Base-by-base conservation (phyloP, 2,888 invertebrate species). In the Parnassius orleans region DNA sequence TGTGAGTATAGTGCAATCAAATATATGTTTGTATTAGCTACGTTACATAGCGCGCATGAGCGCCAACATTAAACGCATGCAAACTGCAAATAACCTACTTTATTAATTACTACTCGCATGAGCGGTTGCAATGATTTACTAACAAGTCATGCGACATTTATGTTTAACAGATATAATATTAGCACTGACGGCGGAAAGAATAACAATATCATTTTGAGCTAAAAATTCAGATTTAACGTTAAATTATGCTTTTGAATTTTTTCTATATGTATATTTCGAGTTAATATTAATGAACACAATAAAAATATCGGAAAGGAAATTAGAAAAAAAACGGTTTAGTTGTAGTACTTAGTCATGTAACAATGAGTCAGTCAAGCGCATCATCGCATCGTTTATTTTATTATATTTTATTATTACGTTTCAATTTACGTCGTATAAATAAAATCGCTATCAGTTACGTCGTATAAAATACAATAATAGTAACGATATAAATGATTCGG, bases 11-110 rank as follows among this genome's bases (percentile, higher is more conserved):
- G 47, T 62, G 61, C 56, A 62, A 46, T n/a, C 10, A 43, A 14
- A 11, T 44, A 56, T 19, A 54, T 57, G 53, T 57, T 57, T 61
- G 52, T 52, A 58, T 54, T 58, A 63, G 24, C 56, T 60, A 58
- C 54, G 24, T 53, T 60, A 58, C 54, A 53, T n/a, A 42, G 58
- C 43, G 47, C 47, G 47, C 42, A 52, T 48, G 47, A n/a, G 52
- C 63, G 58, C 57, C 10, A 41, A 58, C 52, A 63, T 58, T 19
- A 51, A 56, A 46, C 15, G 60, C 63, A 63, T 63, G 63, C 63
- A 60, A 56, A 63, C 46, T 53, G 14, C 47, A 42, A 54, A 59
- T 63, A 41, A 58, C 15, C 48, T 48, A 53, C 47, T 63, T 33
- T 33, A 33, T 33, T 33, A 33, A 5, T 5, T 33, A 33, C 33